phyloP scores from a whole-genome alignment of 2,797 vertebrate species.

The Channa striata region DNA sequence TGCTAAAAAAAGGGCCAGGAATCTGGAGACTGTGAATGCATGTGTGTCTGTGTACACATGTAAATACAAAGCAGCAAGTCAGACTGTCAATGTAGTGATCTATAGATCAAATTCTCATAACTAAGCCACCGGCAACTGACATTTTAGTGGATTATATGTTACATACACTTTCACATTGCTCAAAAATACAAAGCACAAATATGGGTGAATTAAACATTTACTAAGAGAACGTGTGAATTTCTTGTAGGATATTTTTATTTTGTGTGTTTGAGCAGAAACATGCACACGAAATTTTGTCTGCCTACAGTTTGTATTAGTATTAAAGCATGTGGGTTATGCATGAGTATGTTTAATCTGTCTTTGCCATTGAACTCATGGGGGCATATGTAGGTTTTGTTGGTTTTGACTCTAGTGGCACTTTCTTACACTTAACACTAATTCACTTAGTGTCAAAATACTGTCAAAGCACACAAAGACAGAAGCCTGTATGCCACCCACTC shows the following conservation, averaged over 20 bases:
- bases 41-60: neutral
- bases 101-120: slow-evolving; percentile 5
- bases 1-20: slow-evolving; percentile 38
- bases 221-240: neutral
- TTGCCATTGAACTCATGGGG: slow-evolving; percentile 4
- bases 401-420: slow-evolving; percentile 44
- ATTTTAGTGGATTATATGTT: slow-evolving; percentile 6
- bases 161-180: neutral
- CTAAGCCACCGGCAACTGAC: neutral
- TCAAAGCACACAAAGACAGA: slow-evolving; percentile 36
- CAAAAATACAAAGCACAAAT: neutral
- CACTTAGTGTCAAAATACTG: slow-evolving; percentile 45
- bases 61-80: slow-evolving; percentile 1
- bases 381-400: slow-evolving; percentile 26
- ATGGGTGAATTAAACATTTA: neutral
- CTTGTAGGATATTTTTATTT: slow-evolving; percentile 1
- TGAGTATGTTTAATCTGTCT: slow-evolving; percentile 14
- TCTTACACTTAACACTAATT: slow-evolving; percentile 36
- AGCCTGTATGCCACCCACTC: slow-evolving; percentile 21
- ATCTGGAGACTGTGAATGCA: slow-evolving; percentile 31
- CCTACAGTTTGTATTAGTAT: slow-evolving; percentile 10
- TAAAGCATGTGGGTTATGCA: neutral
- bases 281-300: neutral
- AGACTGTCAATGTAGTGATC: neutral
- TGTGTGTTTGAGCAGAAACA: neutral